A percentile compares a stretch with the other conserved stretches of the same genome.
phyloP scores from a whole-genome alignment of 1,140 invertebrate species.

The Drosophila subpulchrella region DNA sequence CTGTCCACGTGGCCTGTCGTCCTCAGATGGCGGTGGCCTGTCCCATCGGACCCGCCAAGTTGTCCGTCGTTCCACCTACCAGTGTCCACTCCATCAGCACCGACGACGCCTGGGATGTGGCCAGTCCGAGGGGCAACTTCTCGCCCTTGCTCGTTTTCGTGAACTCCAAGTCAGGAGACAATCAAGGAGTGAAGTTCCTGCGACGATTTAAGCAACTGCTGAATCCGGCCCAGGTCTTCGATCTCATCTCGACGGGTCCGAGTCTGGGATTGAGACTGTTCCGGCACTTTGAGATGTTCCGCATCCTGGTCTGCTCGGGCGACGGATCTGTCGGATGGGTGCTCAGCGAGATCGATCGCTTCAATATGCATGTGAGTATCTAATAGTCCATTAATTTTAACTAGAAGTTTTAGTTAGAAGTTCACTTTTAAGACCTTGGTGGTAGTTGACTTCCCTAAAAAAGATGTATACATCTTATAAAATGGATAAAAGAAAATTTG shows the following conservation, averaged over 20 bases:
- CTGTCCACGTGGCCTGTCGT: conserved; percentile 95
- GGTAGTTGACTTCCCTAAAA: no score
- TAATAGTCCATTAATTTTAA: neutral
- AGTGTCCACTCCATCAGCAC: conserved; percentile 95
- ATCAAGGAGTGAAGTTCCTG: conserved; percentile 98
- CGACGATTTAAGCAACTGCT: conserved; percentile 97
- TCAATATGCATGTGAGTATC: conserved; percentile 94
- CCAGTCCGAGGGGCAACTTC: conserved; percentile 89
- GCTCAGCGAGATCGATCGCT: conserved; percentile 95
- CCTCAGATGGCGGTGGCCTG: conserved; percentile 90
- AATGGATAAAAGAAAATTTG: neutral
- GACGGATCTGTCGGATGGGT: conserved; percentile 98
- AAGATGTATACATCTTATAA: neutral
- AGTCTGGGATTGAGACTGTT: conserved; percentile 94
- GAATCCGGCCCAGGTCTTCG: conserved; percentile 99
- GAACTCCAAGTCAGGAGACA: conserved; percentile 98
- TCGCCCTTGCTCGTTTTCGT: conserved; percentile 96
- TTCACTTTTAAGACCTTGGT: neutral
- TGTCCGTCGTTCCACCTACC: conserved; percentile 97
- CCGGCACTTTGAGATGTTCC: conserved; percentile 95
- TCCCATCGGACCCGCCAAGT: conserved; percentile 92
- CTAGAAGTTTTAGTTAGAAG: no score
- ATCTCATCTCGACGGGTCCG: conserved; percentile 95
- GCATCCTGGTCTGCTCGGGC: conserved; percentile 96
- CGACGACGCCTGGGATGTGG: conserved; percentile 96